A percentile compares a stretch with the other conserved stretches of the same genome.
Evolutionary conservation across 2,888 invertebrate genomes (phyloP).

Genomic region (Ephialtes manifestator): DNA sequence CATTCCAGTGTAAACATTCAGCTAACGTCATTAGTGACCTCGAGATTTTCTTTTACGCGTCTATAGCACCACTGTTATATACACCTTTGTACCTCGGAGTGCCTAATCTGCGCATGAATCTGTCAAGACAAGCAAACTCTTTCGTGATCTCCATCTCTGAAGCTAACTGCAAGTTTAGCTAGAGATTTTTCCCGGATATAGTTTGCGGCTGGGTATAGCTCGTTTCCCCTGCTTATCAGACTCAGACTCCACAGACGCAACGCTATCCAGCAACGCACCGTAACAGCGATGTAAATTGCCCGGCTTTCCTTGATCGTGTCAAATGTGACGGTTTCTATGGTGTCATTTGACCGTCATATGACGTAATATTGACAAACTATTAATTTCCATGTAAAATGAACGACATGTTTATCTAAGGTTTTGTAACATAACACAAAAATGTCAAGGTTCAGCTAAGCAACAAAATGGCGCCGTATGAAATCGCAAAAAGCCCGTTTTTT

Average conservation of each 20-base stretch:
- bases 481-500: too few relatives aligned
- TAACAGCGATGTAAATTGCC: too few relatives aligned
- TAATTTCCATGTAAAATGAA: too few relatives aligned
- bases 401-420: too few relatives aligned
- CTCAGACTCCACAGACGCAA: background rate
- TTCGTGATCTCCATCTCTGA: slow-evolving; percentile 10
- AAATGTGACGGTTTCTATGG: too few relatives aligned
- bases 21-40: slow-evolving; percentile 62
- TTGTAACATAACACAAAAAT: too few relatives aligned
- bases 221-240: slow-evolving; percentile 16
- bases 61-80: background rate
- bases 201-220: background rate
- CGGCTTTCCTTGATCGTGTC: too few relatives aligned
- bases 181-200: slow-evolving; percentile 44
- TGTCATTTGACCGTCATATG: too few relatives aligned
- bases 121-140: slow-evolving; percentile 43
- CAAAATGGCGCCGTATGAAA: too few relatives aligned
- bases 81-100: background rate
- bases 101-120: slow-evolving; percentile 31
- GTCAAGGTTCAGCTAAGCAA: too few relatives aligned
- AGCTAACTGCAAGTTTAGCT: background rate
- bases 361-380: too few relatives aligned
- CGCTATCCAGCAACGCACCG: background rate
- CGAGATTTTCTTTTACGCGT: slow-evolving; percentile 45
- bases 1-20: slow-evolving; percentile 48